Conservation (phyloP, 2,797 vertebrate genomes). For the Microctenopoma stevenorrisi region DNA sequence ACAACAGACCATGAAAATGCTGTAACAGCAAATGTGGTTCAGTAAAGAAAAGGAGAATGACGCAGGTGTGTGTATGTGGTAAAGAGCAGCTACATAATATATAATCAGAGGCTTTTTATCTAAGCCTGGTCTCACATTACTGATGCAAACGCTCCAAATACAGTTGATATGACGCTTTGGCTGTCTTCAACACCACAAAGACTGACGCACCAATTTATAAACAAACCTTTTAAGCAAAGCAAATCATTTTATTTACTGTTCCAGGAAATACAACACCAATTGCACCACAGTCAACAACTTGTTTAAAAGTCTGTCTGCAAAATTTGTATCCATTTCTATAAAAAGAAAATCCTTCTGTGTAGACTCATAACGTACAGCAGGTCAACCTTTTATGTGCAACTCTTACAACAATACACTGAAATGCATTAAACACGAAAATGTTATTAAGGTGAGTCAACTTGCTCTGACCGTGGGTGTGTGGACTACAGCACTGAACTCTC, state of each 20-base stretch:
- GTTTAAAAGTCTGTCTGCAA: background rate
- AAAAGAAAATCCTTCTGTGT: background rate
- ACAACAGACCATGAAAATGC: slow-evolving; percentile 57
- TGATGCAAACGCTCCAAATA: slow-evolving; percentile 38
- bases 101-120: slow-evolving; percentile 58
- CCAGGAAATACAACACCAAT: slow-evolving; percentile 4
- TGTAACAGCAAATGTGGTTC: slow-evolving; percentile 68
- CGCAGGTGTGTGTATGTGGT: slow-evolving; percentile 61
- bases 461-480: background rate
- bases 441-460: background rate
- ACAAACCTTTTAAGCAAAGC: slow-evolving; percentile 17
- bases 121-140: slow-evolving; percentile 43
- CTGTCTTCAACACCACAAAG: slow-evolving; percentile 7
- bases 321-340: background rate
- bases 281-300: slow-evolving; percentile 8
- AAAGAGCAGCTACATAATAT: slow-evolving; percentile 51
- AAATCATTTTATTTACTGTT: background rate
- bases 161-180: slow-evolving; percentile 16
- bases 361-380: slow-evolving; percentile 5
- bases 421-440: slow-evolving; percentile 10
- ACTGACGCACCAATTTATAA: slow-evolving; percentile 9
- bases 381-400: slow-evolving; percentile 7
- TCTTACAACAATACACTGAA: slow-evolving; percentile 6
- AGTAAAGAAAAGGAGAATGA: slow-evolving; percentile 62
- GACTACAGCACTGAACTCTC: background rate